A percentile compares a stretch with the other conserved stretches of the same genome.
Conservation (phyloP, 2,797 vertebrate genomes). For the Enteromius trimaculatus region DNA sequence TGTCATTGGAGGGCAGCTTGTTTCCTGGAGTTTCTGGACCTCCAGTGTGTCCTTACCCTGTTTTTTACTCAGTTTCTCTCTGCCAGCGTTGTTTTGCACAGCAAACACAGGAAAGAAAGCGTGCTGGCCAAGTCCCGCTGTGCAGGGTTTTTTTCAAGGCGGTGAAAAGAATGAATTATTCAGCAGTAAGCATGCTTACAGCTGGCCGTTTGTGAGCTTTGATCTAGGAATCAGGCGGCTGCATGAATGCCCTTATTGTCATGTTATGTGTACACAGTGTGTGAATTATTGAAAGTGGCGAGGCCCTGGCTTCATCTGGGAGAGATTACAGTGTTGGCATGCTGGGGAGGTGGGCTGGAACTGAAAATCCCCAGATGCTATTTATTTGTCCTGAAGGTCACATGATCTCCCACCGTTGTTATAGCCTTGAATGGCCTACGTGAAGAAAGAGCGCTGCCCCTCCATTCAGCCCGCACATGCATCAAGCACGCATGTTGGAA, state of each 20-base stretch:
- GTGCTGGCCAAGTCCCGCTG: constrained; percentile 84
- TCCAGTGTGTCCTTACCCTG: constrained; percentile 70
- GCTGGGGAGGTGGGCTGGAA: constrained; percentile 85
- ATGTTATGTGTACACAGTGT: constrained; percentile 97
- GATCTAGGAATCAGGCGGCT: constrained; percentile 95
- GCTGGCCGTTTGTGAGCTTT: constrained; percentile 98
- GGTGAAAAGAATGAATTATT: constrained; percentile 98
- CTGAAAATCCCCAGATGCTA: constrained; percentile 92
- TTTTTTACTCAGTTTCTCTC: constrained; percentile 60
- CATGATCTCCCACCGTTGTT: constrained; percentile 79
- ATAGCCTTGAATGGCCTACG: constrained; percentile 78
- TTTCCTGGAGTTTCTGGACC: constrained; percentile 65
- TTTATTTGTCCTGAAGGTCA: constrained; percentile 87
- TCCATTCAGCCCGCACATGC: constrained; percentile 37
- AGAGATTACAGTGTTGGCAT: constrained; percentile 92
- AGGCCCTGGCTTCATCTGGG: constrained; percentile 90
- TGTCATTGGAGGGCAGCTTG: constrained; percentile 38
- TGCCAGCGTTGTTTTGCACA: constrained; percentile 82
- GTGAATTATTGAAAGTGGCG: constrained; percentile 98
- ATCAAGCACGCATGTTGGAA: constrained; percentile 12
- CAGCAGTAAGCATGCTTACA: constrained; percentile 97
- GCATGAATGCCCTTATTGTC: constrained; percentile 99
- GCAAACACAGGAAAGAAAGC: constrained; percentile 81
- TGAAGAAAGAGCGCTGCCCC: constrained; percentile 63
- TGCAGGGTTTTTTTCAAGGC: constrained; percentile 80